A percentile compares a stretch with the other conserved stretches of the same genome.
phyloP scores from a whole-genome alignment of 2,797 vertebrate genomes.

The Mus spretus region DNA sequence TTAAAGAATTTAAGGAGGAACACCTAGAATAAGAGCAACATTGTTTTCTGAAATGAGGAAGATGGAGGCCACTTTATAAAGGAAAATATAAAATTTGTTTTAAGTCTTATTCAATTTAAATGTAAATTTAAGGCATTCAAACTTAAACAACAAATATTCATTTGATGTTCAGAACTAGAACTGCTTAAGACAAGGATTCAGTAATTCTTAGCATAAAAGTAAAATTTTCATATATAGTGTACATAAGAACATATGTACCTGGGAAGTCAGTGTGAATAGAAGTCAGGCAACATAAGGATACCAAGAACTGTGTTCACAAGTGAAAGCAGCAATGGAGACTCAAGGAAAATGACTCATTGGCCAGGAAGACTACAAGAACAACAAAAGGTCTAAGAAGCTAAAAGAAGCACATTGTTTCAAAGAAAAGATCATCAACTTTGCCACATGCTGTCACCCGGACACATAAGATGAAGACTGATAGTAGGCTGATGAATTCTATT shows the following conservation, averaged over 20 bases:
- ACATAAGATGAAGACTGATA: background rate
- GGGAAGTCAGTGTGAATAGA: background rate
- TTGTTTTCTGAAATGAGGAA: slow-evolving; percentile 32
- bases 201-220: slow-evolving; percentile 5
- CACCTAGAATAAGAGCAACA: background rate
- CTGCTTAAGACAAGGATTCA: background rate
- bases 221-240: background rate
- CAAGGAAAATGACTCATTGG: background rate
- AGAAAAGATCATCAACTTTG: background rate
- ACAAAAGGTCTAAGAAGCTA: background rate
- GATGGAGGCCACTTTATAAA: background rate
- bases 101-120: background rate
- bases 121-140: background rate
- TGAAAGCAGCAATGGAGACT: background rate
- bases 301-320: background rate
- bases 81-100: background rate
- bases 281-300: background rate
- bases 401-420: background rate
- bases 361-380: background rate
- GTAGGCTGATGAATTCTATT: background rate
- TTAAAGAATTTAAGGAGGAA: background rate
- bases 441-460: background rate
- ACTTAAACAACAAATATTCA: background rate
- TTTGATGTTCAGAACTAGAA: slow-evolving; percentile 22
- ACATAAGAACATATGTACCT: background rate